A percentile compares a stretch with the other conserved stretches of the same genome.
phyloP scores from a whole-genome alignment of 2,797 vertebrate genomes.

The Aphelocoma californica region DNA sequence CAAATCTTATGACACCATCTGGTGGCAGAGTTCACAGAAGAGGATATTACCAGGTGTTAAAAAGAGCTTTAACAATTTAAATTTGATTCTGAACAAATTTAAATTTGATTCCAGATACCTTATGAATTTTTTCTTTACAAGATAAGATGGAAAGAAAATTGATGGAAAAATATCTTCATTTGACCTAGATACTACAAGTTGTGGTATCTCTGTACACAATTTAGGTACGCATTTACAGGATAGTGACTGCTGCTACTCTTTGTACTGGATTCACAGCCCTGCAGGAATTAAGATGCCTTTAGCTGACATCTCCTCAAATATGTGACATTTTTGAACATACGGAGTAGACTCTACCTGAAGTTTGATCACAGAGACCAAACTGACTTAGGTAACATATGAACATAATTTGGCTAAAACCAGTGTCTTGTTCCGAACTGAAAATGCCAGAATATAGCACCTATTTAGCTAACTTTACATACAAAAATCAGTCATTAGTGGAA shows the following conservation, averaged over 20 bases:
- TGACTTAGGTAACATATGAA: neutral
- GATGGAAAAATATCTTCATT: neutral
- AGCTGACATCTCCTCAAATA: neutral
- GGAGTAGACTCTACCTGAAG: neutral
- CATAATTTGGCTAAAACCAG: neutral
- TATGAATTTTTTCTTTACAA: neutral
- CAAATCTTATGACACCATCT: constrained; percentile 38
- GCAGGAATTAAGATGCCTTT: neutral
- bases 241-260: neutral
- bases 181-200: neutral
- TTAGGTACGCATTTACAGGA: accelerated
- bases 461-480: neutral
- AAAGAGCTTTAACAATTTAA: neutral
- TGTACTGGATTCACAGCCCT: neutral
- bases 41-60: neutral
- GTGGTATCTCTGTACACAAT: neutral
- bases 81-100: neutral
- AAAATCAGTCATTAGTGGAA: neutral
- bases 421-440: neutral
- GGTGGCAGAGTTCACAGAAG: constrained; percentile 14
- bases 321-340: neutral
- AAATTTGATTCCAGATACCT: neutral
- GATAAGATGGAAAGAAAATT: neutral
- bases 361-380: neutral
- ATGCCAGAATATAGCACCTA: accelerated